phyloP scores from a whole-genome alignment of 2,113 vertebrate genomes.

The Microcebus ravelobensis region DNA sequence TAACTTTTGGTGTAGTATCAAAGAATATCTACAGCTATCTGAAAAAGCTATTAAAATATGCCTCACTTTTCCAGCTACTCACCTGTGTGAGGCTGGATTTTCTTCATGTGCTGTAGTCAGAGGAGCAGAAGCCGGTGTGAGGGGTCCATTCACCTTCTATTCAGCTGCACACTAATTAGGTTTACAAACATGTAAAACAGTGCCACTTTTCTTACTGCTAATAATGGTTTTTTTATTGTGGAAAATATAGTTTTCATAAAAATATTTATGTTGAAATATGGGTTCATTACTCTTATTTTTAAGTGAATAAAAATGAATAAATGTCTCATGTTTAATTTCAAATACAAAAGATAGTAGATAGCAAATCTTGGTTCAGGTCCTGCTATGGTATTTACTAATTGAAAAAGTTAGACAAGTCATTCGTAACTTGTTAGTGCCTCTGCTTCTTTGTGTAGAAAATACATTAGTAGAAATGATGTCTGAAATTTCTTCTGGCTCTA shows the following conservation, averaged over 20 bases:
- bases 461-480: fast-evolving
- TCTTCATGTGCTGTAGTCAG: background rate
- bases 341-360: too few relatives aligned
- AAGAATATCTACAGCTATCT: background rate
- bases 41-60: background rate
- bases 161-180: background rate
- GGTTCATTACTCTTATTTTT: background rate
- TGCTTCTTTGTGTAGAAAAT: background rate
- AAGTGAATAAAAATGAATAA: background rate
- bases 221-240: background rate
- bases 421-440: background rate
- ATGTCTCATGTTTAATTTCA: background rate
- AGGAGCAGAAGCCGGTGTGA: background rate
- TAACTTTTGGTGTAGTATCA: background rate
- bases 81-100: background rate
- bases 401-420: too few relatives aligned
- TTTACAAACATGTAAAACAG: background rate
- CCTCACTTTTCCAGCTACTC: background rate
- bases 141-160: background rate
- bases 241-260: background rate
- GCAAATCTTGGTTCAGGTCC: too few relatives aligned
- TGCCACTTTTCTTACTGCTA: background rate
- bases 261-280: background rate
- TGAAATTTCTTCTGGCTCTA: background rate
- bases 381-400: too few relatives aligned